A percentile compares a stretch with the other conserved stretches of the same genome.
phyloP scores from a whole-genome alignment of 2,888 invertebrate genomes.

The Melinaea marsaeus region DNA sequence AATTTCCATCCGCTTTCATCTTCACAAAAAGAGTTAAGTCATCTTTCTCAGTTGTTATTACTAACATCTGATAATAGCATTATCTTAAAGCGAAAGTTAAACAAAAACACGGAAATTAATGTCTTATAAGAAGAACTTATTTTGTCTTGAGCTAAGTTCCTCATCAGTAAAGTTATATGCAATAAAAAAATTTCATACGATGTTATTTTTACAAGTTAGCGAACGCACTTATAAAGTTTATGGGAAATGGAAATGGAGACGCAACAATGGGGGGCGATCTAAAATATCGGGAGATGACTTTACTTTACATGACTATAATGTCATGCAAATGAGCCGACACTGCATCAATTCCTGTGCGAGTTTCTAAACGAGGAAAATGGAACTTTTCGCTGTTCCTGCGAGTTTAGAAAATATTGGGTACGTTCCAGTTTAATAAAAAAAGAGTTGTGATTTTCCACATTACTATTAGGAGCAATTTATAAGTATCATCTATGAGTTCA shows the following conservation, averaged over 20 bases:
- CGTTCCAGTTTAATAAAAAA: conserved; percentile 41
- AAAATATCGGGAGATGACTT: conserved; percentile 21
- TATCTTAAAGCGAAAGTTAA: too few relatives aligned
- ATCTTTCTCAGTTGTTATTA: too few relatives aligned
- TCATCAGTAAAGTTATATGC: neutral
- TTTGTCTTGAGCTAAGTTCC: too few relatives aligned
- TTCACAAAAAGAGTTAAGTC: too few relatives aligned
- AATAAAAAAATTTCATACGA: neutral
- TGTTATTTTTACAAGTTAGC: conserved; percentile 1
- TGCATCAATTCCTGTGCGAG: conserved; percentile 36
- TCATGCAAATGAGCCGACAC: conserved; percentile 39
- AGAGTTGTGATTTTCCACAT: conserved; percentile 32
- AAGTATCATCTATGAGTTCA: too few relatives aligned
- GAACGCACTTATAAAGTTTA: conserved; percentile 2
- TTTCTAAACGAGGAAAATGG: conserved; percentile 40
- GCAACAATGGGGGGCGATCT: conserved; percentile 12
- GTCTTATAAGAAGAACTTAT: too few relatives aligned
- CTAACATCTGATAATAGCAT: too few relatives aligned
- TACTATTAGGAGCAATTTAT: neutral
- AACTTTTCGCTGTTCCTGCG: conserved; percentile 36
- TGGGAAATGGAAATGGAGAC: conserved; percentile 13
- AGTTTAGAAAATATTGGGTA: conserved; percentile 38
- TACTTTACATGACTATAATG: conserved; percentile 30
- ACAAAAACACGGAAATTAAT: too few relatives aligned
- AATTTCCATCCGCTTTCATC: too few relatives aligned